phyloP scores from a whole-genome alignment of 2,888 invertebrate species.

The Linnaemya tessellans region DNA sequence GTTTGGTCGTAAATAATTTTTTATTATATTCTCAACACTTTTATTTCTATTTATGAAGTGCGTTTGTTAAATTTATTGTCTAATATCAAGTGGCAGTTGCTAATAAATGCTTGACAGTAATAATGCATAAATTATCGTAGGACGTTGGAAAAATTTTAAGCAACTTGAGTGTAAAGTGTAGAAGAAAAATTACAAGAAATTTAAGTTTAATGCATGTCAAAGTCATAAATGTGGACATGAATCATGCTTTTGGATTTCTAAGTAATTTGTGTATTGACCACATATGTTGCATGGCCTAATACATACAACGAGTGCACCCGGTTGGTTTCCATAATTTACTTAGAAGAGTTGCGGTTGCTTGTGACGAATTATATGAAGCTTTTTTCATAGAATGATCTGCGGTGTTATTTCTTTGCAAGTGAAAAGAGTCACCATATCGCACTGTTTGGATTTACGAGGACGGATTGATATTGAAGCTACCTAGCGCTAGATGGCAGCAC shows the following conservation, averaged over 20 bases:
- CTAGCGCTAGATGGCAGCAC: no score
- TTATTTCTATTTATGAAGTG: constrained; percentile 12
- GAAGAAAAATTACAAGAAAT: not conserved
- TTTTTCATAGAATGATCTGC: no score
- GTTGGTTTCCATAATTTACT: no score
- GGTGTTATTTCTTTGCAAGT: no score
- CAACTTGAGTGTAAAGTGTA: not conserved
- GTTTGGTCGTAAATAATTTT: constrained; percentile 23
- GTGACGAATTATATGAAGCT: no score
- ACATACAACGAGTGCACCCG: not conserved
- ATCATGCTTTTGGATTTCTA: not conserved
- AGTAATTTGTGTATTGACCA: not conserved
- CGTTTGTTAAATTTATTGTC: constrained; percentile 32
- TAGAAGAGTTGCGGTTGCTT: no score
- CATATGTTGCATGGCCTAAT: not conserved
- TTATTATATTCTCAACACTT: not conserved
- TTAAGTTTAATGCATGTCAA: constrained; percentile 9
- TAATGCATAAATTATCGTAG: constrained; percentile 57
- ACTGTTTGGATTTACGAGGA: no score
- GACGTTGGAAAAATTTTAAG: not conserved
- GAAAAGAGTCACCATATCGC: no score
- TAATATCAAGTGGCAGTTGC: constrained; percentile 43
- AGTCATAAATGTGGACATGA: not conserved
- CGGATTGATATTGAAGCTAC: no score
- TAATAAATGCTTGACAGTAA: constrained; percentile 59